Conservation (phyloP, 2,113 vertebrate species). For the Nibea coibor region DNA sequence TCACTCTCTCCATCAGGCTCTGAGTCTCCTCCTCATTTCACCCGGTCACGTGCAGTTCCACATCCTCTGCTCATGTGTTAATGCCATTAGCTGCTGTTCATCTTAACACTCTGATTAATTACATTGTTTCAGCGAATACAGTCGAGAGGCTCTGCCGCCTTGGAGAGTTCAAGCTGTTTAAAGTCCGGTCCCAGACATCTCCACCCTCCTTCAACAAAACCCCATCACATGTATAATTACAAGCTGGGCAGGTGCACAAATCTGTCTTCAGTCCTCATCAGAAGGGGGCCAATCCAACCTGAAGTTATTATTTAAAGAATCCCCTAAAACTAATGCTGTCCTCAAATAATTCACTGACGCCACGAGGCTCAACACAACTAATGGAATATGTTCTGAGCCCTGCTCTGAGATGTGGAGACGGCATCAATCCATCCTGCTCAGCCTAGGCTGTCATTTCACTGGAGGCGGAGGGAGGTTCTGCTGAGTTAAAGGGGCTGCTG, state of each 20-base stretch:
- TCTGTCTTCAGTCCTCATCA: too few species aligned
- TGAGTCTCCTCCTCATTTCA: background rate
- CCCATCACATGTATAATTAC: too few species aligned
- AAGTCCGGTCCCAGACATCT: background rate
- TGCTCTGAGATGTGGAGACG: conserved; percentile 23
- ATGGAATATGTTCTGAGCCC: conserved; percentile 28
- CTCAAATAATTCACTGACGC: background rate
- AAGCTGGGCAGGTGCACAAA: too few species aligned
- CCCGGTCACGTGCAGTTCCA: conserved; percentile 16
- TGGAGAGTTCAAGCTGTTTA: background rate
- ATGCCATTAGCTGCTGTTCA: conserved; percentile 34
- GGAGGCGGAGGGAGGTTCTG: conserved; percentile 43
- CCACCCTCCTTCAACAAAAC: too few species aligned
- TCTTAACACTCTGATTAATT: conserved; percentile 36
- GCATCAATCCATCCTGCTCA: conserved; percentile 51
- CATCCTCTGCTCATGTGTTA: conserved; percentile 12
- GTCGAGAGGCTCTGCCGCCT: background rate
- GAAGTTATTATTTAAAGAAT: background rate
- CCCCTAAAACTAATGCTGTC: background rate
- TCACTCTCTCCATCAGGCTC: conserved; percentile 11
- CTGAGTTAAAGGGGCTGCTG: conserved; percentile 34
- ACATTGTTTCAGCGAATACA: conserved; percentile 20
- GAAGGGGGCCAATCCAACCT: background rate
- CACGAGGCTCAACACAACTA: background rate
- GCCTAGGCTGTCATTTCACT: conserved; percentile 41